Base-by-base conservation (phyloP, 2,888 invertebrate species). In the Dasysyrphus tricinctus region DNA sequence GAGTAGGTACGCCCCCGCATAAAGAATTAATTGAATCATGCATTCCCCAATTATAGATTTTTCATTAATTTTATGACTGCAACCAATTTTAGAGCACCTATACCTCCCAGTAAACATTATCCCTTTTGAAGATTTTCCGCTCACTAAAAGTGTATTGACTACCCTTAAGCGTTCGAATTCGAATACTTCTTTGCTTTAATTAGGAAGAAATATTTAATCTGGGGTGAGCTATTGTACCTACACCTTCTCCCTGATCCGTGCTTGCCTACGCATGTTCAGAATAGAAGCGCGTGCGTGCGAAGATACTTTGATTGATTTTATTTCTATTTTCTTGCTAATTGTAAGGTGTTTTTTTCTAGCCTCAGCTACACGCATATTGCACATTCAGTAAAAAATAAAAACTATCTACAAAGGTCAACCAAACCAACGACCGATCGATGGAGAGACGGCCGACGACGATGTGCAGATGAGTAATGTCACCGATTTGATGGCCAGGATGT, bases 401-500 rank as follows among this genome's bases (percentile, higher is more conserved):
- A 47, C n/a, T 5, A 32, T 7, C 12, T 11, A 7, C 32, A 63
- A 59, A 76, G 80, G 72, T 80, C 84, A 74, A 44, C n/a, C 5
- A 8, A 49, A 24, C 24, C 24, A 24, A 1, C 24, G 24, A 24
- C 24, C 24, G 24, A 24, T 24, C 24, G 24, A 24, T 24, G 24
- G 24, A 24, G 24, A 24, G 24, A 24, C 24, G 24, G 16, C 49
- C 12, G 19, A 29, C 59, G 19, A 49, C 19, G 49, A 47, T 11
- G n/a, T 16, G 16, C 47, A n/a, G 77, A 82, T 75, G 78, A 78
- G 51, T 67, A 73, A 78, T 83, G 83, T 79, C 83, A 80, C 69
- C 74, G 59, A 39, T 87, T 87, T 87, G 87, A 87, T 77, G 87
- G 87, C 87, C 83, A 87, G 87, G 87, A 87, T 87, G 87, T 87